A percentile compares a stretch with the other conserved stretches of the same genome.
These are phyloP conservation scores for Gobio gobio DNA, from an alignment of 2,113 vertebrate genomes.

Conservation along the genomic window DNA sequence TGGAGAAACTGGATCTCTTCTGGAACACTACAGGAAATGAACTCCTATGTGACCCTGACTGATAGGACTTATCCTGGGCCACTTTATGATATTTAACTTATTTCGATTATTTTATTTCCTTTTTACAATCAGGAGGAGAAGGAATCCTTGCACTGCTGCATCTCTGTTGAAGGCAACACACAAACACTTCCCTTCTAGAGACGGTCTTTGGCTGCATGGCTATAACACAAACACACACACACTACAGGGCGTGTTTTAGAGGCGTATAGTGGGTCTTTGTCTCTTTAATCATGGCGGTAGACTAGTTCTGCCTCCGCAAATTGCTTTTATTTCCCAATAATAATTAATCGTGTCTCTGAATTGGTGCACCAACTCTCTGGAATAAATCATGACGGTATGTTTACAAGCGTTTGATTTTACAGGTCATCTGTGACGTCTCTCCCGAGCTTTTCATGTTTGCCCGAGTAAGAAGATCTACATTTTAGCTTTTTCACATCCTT, in stretches of 20 bases:
- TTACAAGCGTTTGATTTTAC: constrained; percentile 75
- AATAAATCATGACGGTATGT: not conserved
- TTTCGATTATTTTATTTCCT: constrained; percentile 50
- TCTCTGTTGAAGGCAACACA: constrained; percentile 45
- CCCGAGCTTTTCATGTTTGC: not conserved
- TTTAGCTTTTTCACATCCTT: constrained; percentile 1
- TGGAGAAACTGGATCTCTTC: constrained; percentile 47
- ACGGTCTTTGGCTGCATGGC: constrained; percentile 24
- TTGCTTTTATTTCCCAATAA: constrained; percentile 12
- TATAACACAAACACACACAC: constrained; percentile 28
- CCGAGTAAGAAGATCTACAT: not conserved
- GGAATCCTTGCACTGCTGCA: constrained; percentile 56
- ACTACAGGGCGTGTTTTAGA: not conserved
- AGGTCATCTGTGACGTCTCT: constrained; percentile 11
- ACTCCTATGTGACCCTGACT: constrained; percentile 34
- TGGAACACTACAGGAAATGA: constrained; percentile 20
- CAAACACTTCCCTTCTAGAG: not conserved
- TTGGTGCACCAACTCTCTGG: not conserved
- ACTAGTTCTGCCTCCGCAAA: not conserved
- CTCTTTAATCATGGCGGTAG: constrained; percentile 45
- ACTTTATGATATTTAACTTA: constrained; percentile 61
- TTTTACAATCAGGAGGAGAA: constrained; percentile 60
- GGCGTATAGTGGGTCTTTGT: constrained; percentile 11
- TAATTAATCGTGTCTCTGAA: not conserved
- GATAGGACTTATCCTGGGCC: constrained; percentile 39